These are phyloP conservation scores for Hylyphantes graminicola DNA, from an alignment of 1,140 invertebrate species.

Conservation along the genomic window DNA sequence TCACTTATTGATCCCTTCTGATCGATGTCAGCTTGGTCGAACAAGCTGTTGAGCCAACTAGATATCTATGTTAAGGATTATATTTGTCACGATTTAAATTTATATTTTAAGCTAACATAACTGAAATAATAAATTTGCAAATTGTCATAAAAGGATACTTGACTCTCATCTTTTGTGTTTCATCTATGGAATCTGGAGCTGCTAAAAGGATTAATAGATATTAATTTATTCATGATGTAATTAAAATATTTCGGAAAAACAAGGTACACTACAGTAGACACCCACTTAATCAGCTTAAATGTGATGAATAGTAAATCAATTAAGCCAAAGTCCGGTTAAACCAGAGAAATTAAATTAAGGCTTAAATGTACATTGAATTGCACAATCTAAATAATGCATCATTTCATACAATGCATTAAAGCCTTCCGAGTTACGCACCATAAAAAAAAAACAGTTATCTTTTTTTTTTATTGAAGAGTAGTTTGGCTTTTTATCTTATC, in stretches of 20 bases:
- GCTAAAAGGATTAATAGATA: slow-evolving; percentile 3
- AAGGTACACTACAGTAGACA: too few species aligned
- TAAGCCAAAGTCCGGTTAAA: too few species aligned
- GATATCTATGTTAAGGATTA: slow-evolving; percentile 8
- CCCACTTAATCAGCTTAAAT: too few species aligned
- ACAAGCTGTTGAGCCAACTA: slow-evolving; percentile 73
- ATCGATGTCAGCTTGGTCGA: slow-evolving; percentile 70
- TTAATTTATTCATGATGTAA: not conserved
- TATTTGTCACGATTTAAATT: not conserved
- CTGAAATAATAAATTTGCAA: not conserved
- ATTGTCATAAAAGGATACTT: slow-evolving; percentile 63
- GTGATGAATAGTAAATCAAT: too few species aligned
- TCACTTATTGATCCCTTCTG: slow-evolving; percentile 71
- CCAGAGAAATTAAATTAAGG: too few species aligned
- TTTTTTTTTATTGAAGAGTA: too few species aligned
- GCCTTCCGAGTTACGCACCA: too few species aligned
- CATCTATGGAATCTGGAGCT: slow-evolving; percentile 66
- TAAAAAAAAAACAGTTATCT: too few species aligned
- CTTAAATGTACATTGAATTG: too few species aligned
- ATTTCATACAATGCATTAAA: too few species aligned
- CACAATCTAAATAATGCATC: too few species aligned
- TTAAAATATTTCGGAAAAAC: not conserved
- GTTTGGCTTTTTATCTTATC: too few species aligned
- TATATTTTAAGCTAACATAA: not conserved
- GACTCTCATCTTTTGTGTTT: slow-evolving; percentile 70